These are phyloP conservation scores for Leucoraja ocellata DNA, from an alignment of 2,797 vertebrate species.

Conservation along the genomic window DNA sequence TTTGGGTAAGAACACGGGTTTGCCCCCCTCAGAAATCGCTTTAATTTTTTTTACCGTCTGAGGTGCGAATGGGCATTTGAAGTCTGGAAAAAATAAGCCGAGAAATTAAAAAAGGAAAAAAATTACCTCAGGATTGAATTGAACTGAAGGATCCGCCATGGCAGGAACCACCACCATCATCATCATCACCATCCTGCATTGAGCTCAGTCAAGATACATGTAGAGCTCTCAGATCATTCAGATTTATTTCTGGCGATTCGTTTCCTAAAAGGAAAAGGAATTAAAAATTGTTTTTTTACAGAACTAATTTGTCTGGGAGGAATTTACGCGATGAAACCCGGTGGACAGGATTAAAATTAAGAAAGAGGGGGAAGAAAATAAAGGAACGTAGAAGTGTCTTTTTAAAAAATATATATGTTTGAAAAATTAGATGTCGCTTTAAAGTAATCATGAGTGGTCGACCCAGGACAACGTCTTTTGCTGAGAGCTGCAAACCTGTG, in stretches of 20 bases:
- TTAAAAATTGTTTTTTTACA: conserved; percentile 42
- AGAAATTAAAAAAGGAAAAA: background rate
- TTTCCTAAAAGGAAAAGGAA: conserved; percentile 45
- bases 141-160: conserved; percentile 68
- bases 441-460: conserved; percentile 83
- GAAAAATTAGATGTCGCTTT: conserved; percentile 38
- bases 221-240: conserved; percentile 6
- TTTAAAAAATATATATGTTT: conserved; percentile 39
- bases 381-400: conserved; percentile 6
- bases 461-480: conserved; percentile 98
- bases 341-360: conserved; percentile 29
- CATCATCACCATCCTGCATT: conserved; percentile 53
- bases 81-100: conserved; percentile 1
- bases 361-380: conserved; percentile 45
- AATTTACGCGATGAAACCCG: conserved; percentile 43
- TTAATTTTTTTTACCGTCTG: conserved; percentile 13
- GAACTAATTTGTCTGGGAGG: background rate
- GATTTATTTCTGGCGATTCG: conserved; percentile 46
- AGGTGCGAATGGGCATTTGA: conserved; percentile 10
- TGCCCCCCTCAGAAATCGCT: background rate
- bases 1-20: conserved; percentile 11
- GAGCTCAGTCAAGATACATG: conserved; percentile 53
- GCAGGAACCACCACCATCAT: conserved; percentile 45
- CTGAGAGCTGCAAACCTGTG: conserved; percentile 97
- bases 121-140: conserved; percentile 36